phyloP scores from a whole-genome alignment of 1,140 invertebrate species.

The Brachystomella parvula region DNA sequence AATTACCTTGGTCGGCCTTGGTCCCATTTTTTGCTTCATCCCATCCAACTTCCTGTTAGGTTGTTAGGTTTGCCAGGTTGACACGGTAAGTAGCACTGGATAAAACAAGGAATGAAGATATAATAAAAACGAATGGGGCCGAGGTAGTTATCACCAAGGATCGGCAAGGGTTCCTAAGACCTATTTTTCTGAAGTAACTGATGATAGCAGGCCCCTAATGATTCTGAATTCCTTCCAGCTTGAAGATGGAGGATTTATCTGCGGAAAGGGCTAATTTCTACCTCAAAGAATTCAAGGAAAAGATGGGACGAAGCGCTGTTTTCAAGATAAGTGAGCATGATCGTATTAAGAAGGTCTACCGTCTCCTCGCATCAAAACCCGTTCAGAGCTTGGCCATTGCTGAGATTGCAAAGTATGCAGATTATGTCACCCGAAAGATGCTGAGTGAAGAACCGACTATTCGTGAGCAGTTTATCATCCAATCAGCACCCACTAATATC shows the following conservation, averaged over 20 bases:
- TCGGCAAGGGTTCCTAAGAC: too few species aligned
- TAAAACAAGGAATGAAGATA: too few species aligned
- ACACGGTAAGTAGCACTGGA: too few species aligned
- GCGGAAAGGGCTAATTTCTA: neutral
- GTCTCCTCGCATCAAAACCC: neutral
- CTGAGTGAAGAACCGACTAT: neutral
- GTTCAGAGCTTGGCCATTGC: neutral
- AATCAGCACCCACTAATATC: neutral
- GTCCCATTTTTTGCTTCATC: too few species aligned
- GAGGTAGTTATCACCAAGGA: too few species aligned
- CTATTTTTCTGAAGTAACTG: too few species aligned
- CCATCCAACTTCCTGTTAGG: too few species aligned
- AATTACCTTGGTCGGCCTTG: too few species aligned
- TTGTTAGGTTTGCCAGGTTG: too few species aligned
- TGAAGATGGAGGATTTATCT: neutral
- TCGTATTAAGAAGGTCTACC: neutral
- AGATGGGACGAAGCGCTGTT: neutral
- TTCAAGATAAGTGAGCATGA: neutral
- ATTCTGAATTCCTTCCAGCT: neutral
- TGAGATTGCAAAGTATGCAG: neutral
- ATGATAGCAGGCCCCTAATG: too few species aligned
- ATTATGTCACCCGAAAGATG: neutral
- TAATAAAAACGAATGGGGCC: too few species aligned
- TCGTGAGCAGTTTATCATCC: neutral
- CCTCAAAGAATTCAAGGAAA: neutral